Conservation (phyloP, 2,888 invertebrate genomes). For the Sesia apiformis region DNA sequence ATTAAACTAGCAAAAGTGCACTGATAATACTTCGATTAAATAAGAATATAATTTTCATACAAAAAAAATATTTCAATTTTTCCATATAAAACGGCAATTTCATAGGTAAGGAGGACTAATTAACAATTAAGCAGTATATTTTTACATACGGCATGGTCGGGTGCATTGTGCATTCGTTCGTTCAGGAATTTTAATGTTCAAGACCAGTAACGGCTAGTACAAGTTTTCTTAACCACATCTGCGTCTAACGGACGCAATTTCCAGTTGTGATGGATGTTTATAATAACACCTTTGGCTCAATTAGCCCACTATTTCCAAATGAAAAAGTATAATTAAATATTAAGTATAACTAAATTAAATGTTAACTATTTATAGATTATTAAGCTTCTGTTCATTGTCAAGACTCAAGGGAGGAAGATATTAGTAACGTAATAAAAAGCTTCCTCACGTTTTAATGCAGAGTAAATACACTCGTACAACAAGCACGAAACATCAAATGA, state of each 20-base stretch:
- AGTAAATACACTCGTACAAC: slow-evolving; percentile 7
- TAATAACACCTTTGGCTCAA: slow-evolving; percentile 1
- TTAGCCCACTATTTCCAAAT: not conserved
- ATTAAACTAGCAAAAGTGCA: no score
- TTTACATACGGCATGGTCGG: slow-evolving; percentile 5
- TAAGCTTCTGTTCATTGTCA: no score
- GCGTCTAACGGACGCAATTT: slow-evolving; percentile 5
- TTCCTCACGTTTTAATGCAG: not conserved
- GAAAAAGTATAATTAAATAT: not conserved
- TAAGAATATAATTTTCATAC: no score
- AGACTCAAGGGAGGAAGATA: no score
- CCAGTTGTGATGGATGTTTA: slow-evolving; percentile 9
- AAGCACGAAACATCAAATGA: slow-evolving; percentile 31
- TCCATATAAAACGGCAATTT: no score
- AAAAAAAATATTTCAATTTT: no score
- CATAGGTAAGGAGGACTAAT: not conserved
- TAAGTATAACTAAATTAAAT: no score
- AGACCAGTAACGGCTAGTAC: slow-evolving; percentile 4
- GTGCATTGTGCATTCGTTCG: slow-evolving; percentile 8
- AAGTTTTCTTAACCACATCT: slow-evolving; percentile 6
- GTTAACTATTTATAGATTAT: no score
- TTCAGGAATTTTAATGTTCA: slow-evolving; percentile 12
- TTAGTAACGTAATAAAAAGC: no score
- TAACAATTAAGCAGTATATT: slow-evolving; percentile 2
- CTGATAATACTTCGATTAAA: no score